These are phyloP conservation scores for Momotus momota DNA, from an alignment of 2,797 vertebrate genomes.

Conservation along the genomic window DNA sequence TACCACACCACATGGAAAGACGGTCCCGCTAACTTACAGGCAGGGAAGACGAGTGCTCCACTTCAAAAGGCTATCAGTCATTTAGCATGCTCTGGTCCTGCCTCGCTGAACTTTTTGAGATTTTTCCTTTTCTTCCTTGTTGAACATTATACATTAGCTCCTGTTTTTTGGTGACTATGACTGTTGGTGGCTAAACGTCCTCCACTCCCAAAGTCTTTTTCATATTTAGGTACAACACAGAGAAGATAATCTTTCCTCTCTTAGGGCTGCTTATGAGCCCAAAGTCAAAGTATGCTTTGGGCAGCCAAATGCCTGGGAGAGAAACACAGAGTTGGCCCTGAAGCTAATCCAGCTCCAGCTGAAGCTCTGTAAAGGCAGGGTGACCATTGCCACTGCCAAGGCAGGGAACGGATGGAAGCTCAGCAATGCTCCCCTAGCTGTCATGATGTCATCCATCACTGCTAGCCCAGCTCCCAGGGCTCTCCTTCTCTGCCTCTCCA, in stretches of 20 bases:
- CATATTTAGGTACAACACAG: not conserved
- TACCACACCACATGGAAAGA: rapidly evolving
- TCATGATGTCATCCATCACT: not conserved
- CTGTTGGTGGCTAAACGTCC: not conserved
- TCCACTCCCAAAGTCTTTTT: not conserved
- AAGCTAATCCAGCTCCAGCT: not conserved
- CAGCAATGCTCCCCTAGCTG: not conserved
- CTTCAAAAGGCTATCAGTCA: rapidly evolving
- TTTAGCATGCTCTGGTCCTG: not conserved
- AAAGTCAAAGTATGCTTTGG: not conserved
- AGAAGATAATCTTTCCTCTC: not conserved
- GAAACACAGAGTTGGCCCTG: not conserved
- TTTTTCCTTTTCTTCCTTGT: not conserved
- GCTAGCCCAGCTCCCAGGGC: not conserved
- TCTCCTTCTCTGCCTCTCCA: not conserved
- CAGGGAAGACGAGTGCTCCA: not conserved
- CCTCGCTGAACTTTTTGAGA: not conserved
- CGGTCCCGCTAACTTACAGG: not conserved
- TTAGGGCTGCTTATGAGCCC: not conserved
- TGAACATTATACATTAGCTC: not conserved
- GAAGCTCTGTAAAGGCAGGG: not conserved
- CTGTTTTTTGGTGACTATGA: not conserved
- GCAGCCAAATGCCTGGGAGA: not conserved
- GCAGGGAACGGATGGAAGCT: not conserved
- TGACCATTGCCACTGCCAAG: not conserved